phyloP scores from a whole-genome alignment of 2,113 vertebrate genomes.

The Tragelaphus strepsiceros region DNA sequence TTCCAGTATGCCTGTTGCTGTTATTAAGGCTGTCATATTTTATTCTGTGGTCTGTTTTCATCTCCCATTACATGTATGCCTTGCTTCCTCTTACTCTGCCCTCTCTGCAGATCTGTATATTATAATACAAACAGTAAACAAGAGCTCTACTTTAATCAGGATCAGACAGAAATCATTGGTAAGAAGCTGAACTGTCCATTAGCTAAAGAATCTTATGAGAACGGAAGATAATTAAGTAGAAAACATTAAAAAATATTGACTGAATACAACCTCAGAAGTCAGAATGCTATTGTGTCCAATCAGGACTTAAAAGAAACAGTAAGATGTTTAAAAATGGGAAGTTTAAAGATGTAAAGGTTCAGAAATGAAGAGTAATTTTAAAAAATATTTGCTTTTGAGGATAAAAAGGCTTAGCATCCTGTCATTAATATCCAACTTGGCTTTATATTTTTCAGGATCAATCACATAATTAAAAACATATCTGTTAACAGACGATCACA shows the following conservation, averaged over 20 bases:
- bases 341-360: constrained; percentile 20
- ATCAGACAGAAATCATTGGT: constrained; percentile 10
- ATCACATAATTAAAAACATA: constrained; percentile 48
- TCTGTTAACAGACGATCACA: constrained; percentile 7
- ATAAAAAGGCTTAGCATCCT: constrained; percentile 38
- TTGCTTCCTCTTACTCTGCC: neutral
- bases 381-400: neutral
- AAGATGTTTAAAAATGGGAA: constrained; percentile 41
- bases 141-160: constrained; percentile 30
- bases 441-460: constrained; percentile 27
- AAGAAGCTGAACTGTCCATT: neutral
- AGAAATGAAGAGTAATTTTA: neutral
- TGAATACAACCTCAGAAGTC: neutral
- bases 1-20: neutral
- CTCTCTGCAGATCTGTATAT: neutral
- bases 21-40: neutral
- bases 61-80: neutral
- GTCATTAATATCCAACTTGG: constrained; percentile 26
- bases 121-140: neutral
- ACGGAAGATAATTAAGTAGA: constrained; percentile 12
- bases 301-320: constrained; percentile 46
- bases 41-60: neutral
- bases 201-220: neutral
- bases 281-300: constrained; percentile 16
- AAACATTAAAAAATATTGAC: constrained; percentile 31